A percentile compares a stretch with the other conserved stretches of the same genome.
Evolutionary conservation across 2,888 invertebrate species (phyloP).

Genomic region (Netelia melanura): DNA sequence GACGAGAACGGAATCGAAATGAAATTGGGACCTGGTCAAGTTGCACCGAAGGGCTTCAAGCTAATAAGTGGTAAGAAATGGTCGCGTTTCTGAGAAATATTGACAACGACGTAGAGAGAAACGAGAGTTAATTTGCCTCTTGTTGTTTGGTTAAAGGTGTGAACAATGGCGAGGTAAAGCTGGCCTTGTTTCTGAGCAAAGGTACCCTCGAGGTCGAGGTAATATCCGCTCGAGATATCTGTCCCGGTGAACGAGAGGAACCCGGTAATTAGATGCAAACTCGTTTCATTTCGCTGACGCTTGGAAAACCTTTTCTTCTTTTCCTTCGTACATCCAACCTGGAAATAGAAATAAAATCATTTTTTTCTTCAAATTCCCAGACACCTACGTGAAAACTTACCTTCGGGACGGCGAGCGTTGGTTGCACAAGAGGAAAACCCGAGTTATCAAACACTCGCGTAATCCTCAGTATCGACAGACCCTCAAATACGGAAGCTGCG

Average conservation of each 20-base stretch:
- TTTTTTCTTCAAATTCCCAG: constrained; percentile 84
- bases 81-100: constrained; percentile 13
- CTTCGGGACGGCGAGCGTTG: constrained; percentile 95
- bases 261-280: constrained; percentile 85
- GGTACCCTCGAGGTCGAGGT: constrained; percentile 96
- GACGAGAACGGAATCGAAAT: constrained; percentile 84
- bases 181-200: constrained; percentile 95
- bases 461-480: constrained; percentile 96
- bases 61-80: constrained; percentile 84
- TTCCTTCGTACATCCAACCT: neutral
- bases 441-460: constrained; percentile 92
- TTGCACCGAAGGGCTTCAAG: constrained; percentile 91
- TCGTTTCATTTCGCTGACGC: constrained; percentile 57
- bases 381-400: constrained; percentile 98
- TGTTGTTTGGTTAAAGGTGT: constrained; percentile 82
- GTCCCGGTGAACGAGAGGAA: constrained; percentile 89
- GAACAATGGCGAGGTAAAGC: constrained; percentile 92
- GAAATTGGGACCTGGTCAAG: constrained; percentile 92
- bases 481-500: constrained; percentile 91
- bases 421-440: constrained; percentile 96
- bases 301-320: constrained; percentile 55
- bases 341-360: neutral
- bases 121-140: neutral
- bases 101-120: neutral
- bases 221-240: constrained; percentile 90